Base-by-base conservation (phyloP, 2,797 vertebrate genomes). In the Numenius phaeopus region DNA sequence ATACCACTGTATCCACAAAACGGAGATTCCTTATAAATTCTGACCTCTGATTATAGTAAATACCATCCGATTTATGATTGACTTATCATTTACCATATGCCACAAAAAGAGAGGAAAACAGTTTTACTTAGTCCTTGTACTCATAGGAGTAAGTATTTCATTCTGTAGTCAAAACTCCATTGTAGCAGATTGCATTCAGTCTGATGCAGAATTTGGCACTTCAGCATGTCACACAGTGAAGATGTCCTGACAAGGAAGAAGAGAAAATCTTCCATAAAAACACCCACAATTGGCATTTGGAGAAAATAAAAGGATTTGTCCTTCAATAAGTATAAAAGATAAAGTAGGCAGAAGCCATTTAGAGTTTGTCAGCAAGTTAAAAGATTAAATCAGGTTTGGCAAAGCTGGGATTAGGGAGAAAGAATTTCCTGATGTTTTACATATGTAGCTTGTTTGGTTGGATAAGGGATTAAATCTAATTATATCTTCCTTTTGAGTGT, bases 331-430 rank as follows among this genome's bases (percentile, higher is more conserved):
- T 47, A 3, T 34, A 29, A 26, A 55, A 47, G 58, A 86, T 58
- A 80, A 76, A 70, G 59, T 23, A 75, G 44, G 9, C 46, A 87
- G 77, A 90, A 88, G 34, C 27, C n/a, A 46, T 5, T 34, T 49
- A 22, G 59, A 61, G 11, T 72, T 87, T 85, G 20, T 66, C 18
- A 77, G 39, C 42, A 85, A 50, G 4, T 69, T 69, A 77, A 47
- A 85, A 80, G 13, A 44, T 83, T 69, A 77, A 66, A 59, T 47
- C 0, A 0, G 8, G 5, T 83, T 84, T 0, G 1, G 30, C 37
- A 49, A 92, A 78, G 22, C 24, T 78, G 27, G 37, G 12, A 47
- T 59, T 64, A 59, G 17, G 37, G 23, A 78, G 32, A 77, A 89
- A 55, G 34, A 42, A 66, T 58, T 80, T 86, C 37, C 27, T 75